Percentiles rank a stretch among this genome's conserved stretches.
These are phyloP conservation scores for Enteromius treurensis DNA, from an alignment of 2,797 vertebrate species.

Conservation along the genomic window DNA sequence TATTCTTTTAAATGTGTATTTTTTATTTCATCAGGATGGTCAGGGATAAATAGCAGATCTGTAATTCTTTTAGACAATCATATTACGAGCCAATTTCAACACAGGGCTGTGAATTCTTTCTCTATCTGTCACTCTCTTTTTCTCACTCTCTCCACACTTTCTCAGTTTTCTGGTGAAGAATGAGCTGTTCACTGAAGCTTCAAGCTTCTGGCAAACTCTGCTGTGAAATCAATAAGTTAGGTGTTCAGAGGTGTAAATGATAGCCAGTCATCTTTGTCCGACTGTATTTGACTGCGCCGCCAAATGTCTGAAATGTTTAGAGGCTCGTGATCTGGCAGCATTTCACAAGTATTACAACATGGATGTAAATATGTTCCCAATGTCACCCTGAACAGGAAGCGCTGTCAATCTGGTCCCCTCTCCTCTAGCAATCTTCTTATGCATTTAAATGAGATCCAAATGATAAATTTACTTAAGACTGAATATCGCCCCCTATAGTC, in stretches of 20 bases:
- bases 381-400: conserved; percentile 50
- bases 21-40: background rate
- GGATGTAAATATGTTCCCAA: conserved; percentile 43
- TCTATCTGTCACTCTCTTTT: conserved; percentile 17
- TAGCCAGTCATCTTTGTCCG: conserved; percentile 54
- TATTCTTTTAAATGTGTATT: background rate
- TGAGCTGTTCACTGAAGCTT: conserved; percentile 30
- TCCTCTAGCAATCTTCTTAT: too few species aligned
- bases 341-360: conserved; percentile 33
- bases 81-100: background rate
- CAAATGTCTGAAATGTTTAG: conserved; percentile 32
- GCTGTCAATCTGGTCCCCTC: conserved; percentile 29
- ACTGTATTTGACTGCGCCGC: conserved; percentile 38
- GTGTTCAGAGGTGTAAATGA: conserved; percentile 57
- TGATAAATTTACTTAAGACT: background rate
- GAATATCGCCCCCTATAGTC: background rate
- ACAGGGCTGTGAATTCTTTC: background rate
- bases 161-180: conserved; percentile 23
- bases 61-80: background rate
- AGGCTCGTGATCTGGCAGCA: conserved; percentile 42
- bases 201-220: conserved; percentile 38
- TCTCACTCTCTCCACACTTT: conserved; percentile 40
- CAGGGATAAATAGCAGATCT: background rate
- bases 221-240: conserved; percentile 39
- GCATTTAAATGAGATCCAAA: background rate